Evolutionary conservation across 2,113 vertebrate genomes (phyloP), one percentile per base, ranked within the genome.

Genomic region (Microtus richardsoni): DNA sequence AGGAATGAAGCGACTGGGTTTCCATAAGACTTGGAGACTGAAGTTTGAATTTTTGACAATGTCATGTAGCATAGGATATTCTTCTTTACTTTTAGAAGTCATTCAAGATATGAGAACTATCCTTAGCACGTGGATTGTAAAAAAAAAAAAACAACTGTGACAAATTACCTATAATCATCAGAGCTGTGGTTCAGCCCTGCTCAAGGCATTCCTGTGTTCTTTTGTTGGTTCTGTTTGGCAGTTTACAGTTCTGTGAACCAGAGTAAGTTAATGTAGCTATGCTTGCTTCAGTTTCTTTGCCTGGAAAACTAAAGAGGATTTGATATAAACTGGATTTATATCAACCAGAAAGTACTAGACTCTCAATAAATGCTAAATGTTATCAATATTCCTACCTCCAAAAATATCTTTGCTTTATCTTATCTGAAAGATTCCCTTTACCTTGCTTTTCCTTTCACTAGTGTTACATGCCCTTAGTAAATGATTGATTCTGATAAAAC

Each of bases 401-500:
- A 47, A 95, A 91, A 44, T 16, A 86, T 54, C 24, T 79, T 86
- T 66, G 30, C 41, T 78, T 96, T 88, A 52, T 90, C 74, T 74
- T 97, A 95, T 91, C 52, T 73, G 60, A 91, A 88, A 88, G 22
- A 80, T 85, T 94, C 74, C 21, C 60, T 91, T 94, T 71, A 58
- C 58, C 87, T 87, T 96, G 64, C 30, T 89, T 91, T 94, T 96
- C 70, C 64, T 41, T 97, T 94, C 73, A 74, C 41, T 66, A 75
- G 47, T 79, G 14, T 91, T 95, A 68, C 6, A 22, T 89, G 74
- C 60, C 93, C 91, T 95, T 95, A 96, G 83, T 96, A 89, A 96
- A 96, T 93, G 92, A 97, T 96, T 95, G 92, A 96, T 96, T 96
- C 70, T 96, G 62, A 95, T 96, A 96, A 96, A 92, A 93, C 26